Conservation (phyloP, 2,888 invertebrate species). For the Eupithecia subumbrata region DNA sequence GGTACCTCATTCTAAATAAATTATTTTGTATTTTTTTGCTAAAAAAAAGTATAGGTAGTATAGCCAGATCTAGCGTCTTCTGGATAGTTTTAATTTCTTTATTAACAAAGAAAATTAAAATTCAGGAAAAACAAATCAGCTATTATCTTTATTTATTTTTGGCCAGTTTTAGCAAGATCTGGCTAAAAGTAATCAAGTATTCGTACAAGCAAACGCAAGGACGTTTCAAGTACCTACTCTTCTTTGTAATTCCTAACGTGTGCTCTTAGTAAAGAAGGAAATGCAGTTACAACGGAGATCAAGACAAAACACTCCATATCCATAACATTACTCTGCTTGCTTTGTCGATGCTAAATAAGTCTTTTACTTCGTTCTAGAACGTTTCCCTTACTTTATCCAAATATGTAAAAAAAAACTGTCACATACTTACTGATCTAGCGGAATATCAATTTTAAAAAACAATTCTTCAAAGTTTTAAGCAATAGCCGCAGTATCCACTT, state of each 20-base stretch:
- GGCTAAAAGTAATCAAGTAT: no score
- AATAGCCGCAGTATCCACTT: neutral
- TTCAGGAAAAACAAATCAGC: neutral
- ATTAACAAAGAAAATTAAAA: neutral
- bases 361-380: no score
- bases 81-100: neutral
- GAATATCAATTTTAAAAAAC: neutral
- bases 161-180: neutral
- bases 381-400: neutral
- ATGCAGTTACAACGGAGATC: neutral
- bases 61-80: neutral
- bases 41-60: no score
- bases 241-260: no score
- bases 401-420: neutral
- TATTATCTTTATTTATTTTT: no score
- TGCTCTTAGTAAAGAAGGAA: neutral
- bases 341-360: neutral
- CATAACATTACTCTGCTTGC: neutral
- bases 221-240: no score
- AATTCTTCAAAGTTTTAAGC: neutral
- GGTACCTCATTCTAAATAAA: no score
- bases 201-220: no score
- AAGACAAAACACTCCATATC: neutral
- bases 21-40: no score
- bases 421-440: neutral